Conservation (phyloP, 2,113 vertebrate genomes). For the Empidonax traillii region DNA sequence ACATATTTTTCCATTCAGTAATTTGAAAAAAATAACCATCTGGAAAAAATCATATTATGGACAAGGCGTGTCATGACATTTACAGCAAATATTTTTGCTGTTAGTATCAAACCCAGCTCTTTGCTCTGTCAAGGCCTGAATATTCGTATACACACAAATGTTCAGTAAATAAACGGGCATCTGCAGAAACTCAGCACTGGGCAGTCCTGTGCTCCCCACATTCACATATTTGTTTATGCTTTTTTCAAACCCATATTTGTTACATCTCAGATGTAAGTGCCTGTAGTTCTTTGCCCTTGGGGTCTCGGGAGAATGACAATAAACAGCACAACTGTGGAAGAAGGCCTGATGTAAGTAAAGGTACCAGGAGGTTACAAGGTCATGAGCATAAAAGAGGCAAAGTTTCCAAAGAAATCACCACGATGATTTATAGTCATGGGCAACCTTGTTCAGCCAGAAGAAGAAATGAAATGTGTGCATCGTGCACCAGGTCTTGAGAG, state of each 20-base stretch:
- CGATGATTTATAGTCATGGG: slow-evolving; percentile 62
- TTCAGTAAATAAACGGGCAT: slow-evolving; percentile 69
- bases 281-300: slow-evolving; percentile 55
- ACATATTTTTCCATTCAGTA: slow-evolving; percentile 77
- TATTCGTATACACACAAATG: slow-evolving; percentile 62
- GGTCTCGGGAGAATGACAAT: slow-evolving; percentile 60
- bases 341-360: slow-evolving; percentile 70
- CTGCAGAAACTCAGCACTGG: slow-evolving; percentile 65
- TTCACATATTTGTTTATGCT: slow-evolving; percentile 64
- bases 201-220: slow-evolving; percentile 3
- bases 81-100: slow-evolving; percentile 80
- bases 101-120: slow-evolving; percentile 74
- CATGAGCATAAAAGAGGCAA: slow-evolving; percentile 65
- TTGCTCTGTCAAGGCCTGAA: slow-evolving; percentile 67
- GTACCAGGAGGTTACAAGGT: slow-evolving; percentile 59
- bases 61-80: slow-evolving; percentile 81
- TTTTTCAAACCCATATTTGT: slow-evolving; percentile 58
- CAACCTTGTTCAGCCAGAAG: slow-evolving; percentile 60
- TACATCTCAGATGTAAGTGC: slow-evolving; percentile 27
- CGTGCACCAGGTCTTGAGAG: slow-evolving; percentile 46
- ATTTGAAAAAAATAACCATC: slow-evolving; percentile 79
- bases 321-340: slow-evolving; percentile 27
- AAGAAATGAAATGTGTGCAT: slow-evolving; percentile 63
- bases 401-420: slow-evolving; percentile 74
- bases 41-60: slow-evolving; percentile 81